Evolutionary conservation across 2,797 vertebrate genomes (phyloP).

Genomic region (Ataeniobius toweri): DNA sequence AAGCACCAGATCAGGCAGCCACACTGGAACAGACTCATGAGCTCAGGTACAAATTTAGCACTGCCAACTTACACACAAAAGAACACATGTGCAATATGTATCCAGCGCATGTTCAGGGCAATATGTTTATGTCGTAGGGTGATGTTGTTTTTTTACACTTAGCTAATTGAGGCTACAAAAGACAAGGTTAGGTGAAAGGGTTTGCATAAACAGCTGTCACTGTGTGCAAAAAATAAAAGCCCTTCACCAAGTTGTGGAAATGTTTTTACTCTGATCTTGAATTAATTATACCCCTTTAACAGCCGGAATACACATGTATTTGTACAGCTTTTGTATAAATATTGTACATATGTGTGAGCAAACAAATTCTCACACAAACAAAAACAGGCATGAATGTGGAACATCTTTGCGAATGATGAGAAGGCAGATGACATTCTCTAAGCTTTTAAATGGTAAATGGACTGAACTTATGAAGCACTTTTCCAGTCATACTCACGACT

Average conservation of each 20-base stretch:
- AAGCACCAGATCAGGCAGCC: conserved; percentile 41
- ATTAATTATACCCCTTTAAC: conserved; percentile 37
- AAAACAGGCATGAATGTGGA: conserved; percentile 2
- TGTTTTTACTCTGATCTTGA: conserved; percentile 37
- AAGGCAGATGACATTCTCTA: neutral
- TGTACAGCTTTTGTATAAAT: conserved; percentile 43
- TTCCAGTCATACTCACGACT: too few species aligned
- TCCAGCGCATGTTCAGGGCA: conserved; percentile 55
- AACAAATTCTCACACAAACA: conserved; percentile 27
- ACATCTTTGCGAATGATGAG: conserved; percentile 7
- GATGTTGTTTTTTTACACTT: conserved; percentile 60
- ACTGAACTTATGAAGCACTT: too few species aligned
- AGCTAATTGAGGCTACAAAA: conserved; percentile 44
- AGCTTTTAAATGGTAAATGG: neutral
- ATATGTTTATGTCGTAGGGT: conserved; percentile 43
- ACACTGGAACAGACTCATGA: conserved; percentile 36
- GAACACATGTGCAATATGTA: conserved; percentile 32
- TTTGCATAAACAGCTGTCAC: conserved; percentile 42
- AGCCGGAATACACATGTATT: conserved; percentile 46
- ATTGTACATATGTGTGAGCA: conserved; percentile 16
- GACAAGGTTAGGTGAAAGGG: conserved; percentile 55
- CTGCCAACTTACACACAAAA: conserved; percentile 19
- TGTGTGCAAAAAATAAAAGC: conserved; percentile 17
- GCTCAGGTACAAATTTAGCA: conserved; percentile 34
- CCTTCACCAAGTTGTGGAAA: conserved; percentile 17